phyloP scores from a whole-genome alignment of 1,140 invertebrate species.

The Theocolax elegans region DNA sequence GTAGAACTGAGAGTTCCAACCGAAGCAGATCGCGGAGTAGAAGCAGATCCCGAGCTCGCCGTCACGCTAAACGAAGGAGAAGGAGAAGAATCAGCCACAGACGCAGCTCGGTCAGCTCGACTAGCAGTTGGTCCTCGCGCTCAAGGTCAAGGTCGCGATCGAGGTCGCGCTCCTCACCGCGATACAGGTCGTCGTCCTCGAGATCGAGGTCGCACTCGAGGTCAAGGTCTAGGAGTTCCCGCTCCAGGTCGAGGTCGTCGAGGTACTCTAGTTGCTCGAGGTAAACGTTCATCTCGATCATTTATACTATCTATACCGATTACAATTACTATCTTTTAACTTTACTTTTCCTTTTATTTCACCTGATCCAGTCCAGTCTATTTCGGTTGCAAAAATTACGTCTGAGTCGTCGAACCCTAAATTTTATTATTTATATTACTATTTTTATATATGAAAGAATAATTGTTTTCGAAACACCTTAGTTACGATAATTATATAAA shows the following conservation, averaged over 20 bases:
- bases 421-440: no score
- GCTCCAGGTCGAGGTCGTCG: slow-evolving; percentile 46
- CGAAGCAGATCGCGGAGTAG: slow-evolving; percentile 58
- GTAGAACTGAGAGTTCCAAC: slow-evolving; percentile 68
- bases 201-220: slow-evolving; percentile 47
- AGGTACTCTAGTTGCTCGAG: slow-evolving; percentile 56
- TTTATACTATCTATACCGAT: background rate
- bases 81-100: slow-evolving; percentile 54
- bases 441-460: no score
- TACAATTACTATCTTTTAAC: background rate
- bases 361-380: no score
- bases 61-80: slow-evolving; percentile 43
- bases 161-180: slow-evolving; percentile 48
- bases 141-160: slow-evolving; percentile 54
- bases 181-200: slow-evolving; percentile 49
- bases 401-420: no score
- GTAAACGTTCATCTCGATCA: slow-evolving; percentile 42
- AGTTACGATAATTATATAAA: no score
- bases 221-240: slow-evolving; percentile 48
- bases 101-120: slow-evolving; percentile 59
- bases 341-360: background rate
- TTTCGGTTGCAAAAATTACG: no score
- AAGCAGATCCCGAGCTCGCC: slow-evolving; percentile 50
- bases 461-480: no score
- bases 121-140: slow-evolving; percentile 58